phyloP scores from a whole-genome alignment of 1,140 invertebrate species.

The Patella vulgata region DNA sequence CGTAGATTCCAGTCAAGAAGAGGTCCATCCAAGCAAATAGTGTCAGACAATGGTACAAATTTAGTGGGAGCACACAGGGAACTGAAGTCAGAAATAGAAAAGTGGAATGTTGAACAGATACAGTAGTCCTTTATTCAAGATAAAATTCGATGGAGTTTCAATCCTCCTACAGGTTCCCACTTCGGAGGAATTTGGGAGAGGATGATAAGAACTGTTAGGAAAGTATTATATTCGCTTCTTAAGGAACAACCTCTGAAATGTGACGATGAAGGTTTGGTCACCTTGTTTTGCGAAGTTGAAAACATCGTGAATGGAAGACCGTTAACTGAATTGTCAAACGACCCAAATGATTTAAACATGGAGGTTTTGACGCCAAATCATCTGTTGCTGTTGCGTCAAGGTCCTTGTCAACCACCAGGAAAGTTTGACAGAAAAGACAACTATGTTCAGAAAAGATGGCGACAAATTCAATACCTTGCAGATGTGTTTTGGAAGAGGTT shows the following conservation, averaged over 20 bases:
- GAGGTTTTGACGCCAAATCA: conserved; percentile 16
- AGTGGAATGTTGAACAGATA: too few relatives aligned
- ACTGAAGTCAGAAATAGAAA: conserved; percentile 1
- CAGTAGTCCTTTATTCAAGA: conserved; percentile 18
- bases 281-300: conserved; percentile 22
- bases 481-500: conserved; percentile 18
- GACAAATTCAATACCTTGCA: conserved; percentile 18
- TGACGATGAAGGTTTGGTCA: conserved; percentile 18
- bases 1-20: conserved; percentile 23
- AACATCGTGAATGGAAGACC: conserved; percentile 20
- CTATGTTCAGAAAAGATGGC: neutral
- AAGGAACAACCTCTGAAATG: conserved; percentile 26
- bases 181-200: conserved; percentile 33
- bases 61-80: conserved; percentile 15
- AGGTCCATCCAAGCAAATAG: conserved; percentile 17
- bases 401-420: neutral
- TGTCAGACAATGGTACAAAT: conserved; percentile 31
- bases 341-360: conserved; percentile 13
- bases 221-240: conserved; percentile 15
- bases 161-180: conserved; percentile 33
- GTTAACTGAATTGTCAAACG: conserved; percentile 4
- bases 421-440: neutral
- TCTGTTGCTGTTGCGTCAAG: neutral
- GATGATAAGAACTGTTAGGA: conserved; percentile 21
- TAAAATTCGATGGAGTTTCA: conserved; percentile 31